These are phyloP conservation scores for Osmoderma eremita DNA, from an alignment of 2,888 invertebrate species.

Conservation along the genomic window DNA sequence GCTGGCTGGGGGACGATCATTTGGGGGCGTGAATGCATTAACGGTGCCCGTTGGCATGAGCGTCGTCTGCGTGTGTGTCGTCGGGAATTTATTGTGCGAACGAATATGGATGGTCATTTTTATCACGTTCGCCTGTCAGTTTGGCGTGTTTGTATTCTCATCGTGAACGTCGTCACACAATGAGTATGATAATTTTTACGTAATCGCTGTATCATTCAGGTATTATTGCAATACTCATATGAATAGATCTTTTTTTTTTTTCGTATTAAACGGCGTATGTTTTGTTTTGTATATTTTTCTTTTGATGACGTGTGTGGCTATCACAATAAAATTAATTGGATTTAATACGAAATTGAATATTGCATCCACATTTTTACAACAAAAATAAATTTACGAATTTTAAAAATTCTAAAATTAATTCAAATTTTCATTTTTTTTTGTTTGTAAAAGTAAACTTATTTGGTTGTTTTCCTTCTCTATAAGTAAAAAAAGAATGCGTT, in stretches of 20 bases:
- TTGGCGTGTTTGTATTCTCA: constrained; percentile 28
- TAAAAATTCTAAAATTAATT: no score
- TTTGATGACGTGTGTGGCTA: no score
- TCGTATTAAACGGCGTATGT: not conserved
- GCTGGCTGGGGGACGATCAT: constrained; percentile 16
- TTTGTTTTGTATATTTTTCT: no score
- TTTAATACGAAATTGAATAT: no score
- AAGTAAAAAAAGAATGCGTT: no score
- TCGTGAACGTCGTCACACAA: constrained; percentile 23
- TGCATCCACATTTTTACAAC: no score
- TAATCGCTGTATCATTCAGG: constrained; percentile 24
- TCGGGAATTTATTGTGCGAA: constrained; percentile 16
- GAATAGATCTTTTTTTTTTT: not conserved
- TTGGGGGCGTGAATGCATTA: constrained; percentile 35
- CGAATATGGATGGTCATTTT: constrained; percentile 31
- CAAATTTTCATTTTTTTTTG: no score
- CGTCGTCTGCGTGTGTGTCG: constrained; percentile 7
- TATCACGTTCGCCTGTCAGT: constrained; percentile 35
- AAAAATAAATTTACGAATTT: no score
- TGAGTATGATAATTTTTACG: constrained; percentile 29
- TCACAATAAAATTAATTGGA: no score
- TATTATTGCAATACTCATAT: constrained; percentile 14
- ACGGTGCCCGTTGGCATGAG: constrained; percentile 1
- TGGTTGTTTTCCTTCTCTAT: no score
- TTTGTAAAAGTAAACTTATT: no score